Evolutionary conservation across 2,113 vertebrate species (phyloP), one percentile per base, ranked within the genome.

Genomic region (Microcebus jonahi): DNA sequence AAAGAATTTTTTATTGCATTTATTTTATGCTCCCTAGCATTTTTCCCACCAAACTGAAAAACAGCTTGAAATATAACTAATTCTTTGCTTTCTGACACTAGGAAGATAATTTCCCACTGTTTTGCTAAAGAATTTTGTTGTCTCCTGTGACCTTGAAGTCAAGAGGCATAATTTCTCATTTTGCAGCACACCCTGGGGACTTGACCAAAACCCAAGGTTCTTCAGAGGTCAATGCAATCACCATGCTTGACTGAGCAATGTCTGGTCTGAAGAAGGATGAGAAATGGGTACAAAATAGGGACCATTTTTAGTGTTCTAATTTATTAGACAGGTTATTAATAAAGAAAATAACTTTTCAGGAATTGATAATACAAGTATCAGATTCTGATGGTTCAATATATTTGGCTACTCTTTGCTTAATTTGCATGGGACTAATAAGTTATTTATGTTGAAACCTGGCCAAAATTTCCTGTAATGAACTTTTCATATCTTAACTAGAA

Each of bases 101-200:
- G 14, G 9, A 42, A 89, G 61, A 91, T 81, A 17, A 97, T 90
- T 97, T 91, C n/a, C 18, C 48, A 85, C 14, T 79, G 42, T 83
- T 96, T 89, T 39, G n/a, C 20, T 75, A 91, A 68, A 83, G 11
- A 71, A 48, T 68, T 90, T 68, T 67, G 9, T 48, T 94, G 20
- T 91, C 1, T 94, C 1, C 8, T 88, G 23, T 96, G 90, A 96
- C 83, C 57, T 93, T 87, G 79, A 53, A 65, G 75, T 83, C 79
- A 87, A 65, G 73, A 91, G 48, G 23, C n/a, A 71, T 76, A 75
- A 76, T 97, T 96, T 79, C 59, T 93, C 36, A 95, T 76, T 95
- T 92, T 88, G 18, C 6, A 92, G 9, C 14, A 61, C 5, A 25
- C 50, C n/a, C 31, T 90, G 59, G 34, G 42, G 76, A 31, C 34